phyloP scores from a whole-genome alignment of 2,888 invertebrate genomes.

The Dorcus parallelipipedus region DNA sequence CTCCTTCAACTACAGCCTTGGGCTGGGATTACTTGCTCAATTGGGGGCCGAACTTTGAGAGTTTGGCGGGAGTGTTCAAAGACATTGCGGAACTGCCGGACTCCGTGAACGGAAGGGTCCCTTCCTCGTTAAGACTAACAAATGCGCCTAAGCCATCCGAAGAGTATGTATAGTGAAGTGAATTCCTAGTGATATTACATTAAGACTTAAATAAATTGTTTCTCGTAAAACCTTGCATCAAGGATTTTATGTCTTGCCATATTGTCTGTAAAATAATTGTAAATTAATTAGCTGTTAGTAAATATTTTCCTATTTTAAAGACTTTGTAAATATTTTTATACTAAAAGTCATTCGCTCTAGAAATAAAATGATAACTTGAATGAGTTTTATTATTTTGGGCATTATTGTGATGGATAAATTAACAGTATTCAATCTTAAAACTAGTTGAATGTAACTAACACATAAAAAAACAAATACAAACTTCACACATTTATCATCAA shows the following conservation, averaged over 20 bases:
- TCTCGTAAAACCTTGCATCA: slow-evolving; percentile 42
- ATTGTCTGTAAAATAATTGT: slow-evolving; percentile 22
- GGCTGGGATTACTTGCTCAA: slow-evolving; percentile 94
- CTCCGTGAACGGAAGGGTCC: slow-evolving; percentile 68
- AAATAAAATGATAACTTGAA: slow-evolving; percentile 28
- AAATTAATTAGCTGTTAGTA: slow-evolving; percentile 25
- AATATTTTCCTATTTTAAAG: slow-evolving; percentile 32
- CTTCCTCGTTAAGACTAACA: slow-evolving; percentile 70
- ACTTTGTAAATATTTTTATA: slow-evolving; percentile 39
- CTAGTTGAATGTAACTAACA: too few relatives aligned
- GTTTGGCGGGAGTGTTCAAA: slow-evolving; percentile 91
- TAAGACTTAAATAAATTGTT: slow-evolving; percentile 10
- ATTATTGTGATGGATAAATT: too few relatives aligned
- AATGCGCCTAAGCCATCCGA: slow-evolving; percentile 84
- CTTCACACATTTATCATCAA: too few relatives aligned
- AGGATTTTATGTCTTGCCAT: slow-evolving; percentile 45
- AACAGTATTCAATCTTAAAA: too few relatives aligned
- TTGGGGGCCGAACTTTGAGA: slow-evolving; percentile 96
- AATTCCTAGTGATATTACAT: slow-evolving; percentile 21
- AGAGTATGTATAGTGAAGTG: slow-evolving; percentile 70
- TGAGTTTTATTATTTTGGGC: too few relatives aligned
- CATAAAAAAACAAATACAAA: too few relatives aligned
- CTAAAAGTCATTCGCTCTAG: slow-evolving; percentile 36
- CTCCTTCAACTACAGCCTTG: slow-evolving; percentile 72
- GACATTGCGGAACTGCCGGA: slow-evolving; percentile 95